phyloP scores from a whole-genome alignment of 2,888 invertebrate species.

The Galerucella pusilla region DNA sequence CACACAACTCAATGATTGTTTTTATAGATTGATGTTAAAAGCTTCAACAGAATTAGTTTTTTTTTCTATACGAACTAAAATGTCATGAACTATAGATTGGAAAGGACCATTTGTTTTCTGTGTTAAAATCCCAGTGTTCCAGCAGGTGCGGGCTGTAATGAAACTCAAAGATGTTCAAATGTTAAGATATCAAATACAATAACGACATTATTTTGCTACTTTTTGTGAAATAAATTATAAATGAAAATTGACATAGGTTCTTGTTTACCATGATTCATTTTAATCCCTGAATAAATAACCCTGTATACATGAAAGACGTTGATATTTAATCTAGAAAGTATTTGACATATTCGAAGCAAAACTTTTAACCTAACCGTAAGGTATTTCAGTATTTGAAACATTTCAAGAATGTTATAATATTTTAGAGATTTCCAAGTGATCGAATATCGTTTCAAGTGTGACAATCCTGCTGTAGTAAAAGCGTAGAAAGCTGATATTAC shows the following conservation, averaged over 20 bases:
- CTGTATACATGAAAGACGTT: not conserved
- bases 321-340: not conserved
- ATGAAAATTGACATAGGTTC: not conserved
- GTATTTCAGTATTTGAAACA: conserved; percentile 2
- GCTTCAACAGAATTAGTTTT: not conserved
- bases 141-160: too few species aligned
- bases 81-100: too few species aligned
- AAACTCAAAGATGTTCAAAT: too few species aligned
- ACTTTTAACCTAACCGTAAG: not conserved
- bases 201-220: not conserved
- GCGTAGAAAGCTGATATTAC: conserved; percentile 2
- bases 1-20: not conserved
- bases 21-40: not conserved
- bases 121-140: too few species aligned
- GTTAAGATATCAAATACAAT: too few species aligned
- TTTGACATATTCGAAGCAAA: not conserved
- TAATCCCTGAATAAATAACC: not conserved
- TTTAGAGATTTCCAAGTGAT: conserved; percentile 19
- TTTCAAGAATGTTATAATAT: conserved; percentile 20
- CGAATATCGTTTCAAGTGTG: conserved; percentile 12
- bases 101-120: too few species aligned
- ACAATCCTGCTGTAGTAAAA: conserved; percentile 13
- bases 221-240: not conserved
- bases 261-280: too few species aligned
- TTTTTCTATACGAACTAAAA: not conserved